Conservation (phyloP, 2,888 invertebrate genomes). For the Linnaemya vulpina region DNA sequence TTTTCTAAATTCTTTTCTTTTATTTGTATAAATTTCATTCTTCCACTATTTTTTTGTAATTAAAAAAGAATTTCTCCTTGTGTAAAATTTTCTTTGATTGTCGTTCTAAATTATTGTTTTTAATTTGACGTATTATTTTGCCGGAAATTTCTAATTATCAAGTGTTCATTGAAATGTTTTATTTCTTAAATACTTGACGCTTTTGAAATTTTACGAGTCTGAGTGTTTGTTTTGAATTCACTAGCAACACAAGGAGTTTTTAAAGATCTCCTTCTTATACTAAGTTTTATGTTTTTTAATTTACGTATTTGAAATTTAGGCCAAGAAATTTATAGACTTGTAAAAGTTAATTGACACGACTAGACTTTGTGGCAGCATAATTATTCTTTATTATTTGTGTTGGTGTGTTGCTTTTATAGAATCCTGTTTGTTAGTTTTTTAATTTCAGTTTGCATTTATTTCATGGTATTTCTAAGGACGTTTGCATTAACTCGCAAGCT, state of each 20-base stretch:
- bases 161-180: neutral
- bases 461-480: neutral
- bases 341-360: no score
- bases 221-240: no score
- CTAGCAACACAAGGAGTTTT: no score
- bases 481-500: no score
- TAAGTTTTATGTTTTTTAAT: no score
- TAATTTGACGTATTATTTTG: neutral
- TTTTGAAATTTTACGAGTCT: neutral
- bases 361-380: no score
- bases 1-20: neutral
- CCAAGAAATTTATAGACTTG: no score
- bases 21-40: conserved; percentile 25
- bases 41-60: conserved; percentile 26
- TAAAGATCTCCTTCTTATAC: no score
- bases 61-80: conserved; percentile 2
- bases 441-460: neutral
- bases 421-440: no score
- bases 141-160: neutral
- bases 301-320: no score
- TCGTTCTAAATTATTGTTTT: conserved; percentile 29
- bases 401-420: no score
- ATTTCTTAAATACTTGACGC: neutral
- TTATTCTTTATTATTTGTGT: no score
- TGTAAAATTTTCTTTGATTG: conserved; percentile 27